phyloP scores from a whole-genome alignment of 2,888 invertebrate genomes.

The Scotopteryx bipunctaria region DNA sequence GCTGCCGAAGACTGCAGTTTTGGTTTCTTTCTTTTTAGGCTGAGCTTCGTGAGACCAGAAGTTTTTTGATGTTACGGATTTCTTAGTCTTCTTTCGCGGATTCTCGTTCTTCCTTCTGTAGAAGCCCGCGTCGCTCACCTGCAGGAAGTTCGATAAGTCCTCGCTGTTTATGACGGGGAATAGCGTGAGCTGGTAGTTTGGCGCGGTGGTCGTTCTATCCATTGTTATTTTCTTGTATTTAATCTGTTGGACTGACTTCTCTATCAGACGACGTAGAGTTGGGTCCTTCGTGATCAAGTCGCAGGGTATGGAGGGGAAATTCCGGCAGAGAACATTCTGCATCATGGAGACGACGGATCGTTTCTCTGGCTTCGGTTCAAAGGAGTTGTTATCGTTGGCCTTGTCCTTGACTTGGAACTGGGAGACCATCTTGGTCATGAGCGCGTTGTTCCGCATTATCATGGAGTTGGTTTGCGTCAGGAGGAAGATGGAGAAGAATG shows the following conservation, averaged over 20 bases:
- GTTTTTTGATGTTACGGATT: constrained; percentile 25
- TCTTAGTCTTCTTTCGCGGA: constrained; percentile 27
- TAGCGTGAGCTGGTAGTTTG: constrained; percentile 48
- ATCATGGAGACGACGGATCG: constrained; percentile 54
- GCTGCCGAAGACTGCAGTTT: constrained; percentile 48
- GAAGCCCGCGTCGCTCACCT: constrained; percentile 48
- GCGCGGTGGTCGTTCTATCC: constrained; percentile 50
- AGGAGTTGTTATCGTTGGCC: constrained; percentile 36
- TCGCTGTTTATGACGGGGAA: constrained; percentile 65
- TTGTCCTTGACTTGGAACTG: constrained; percentile 64
- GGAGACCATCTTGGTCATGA: constrained; percentile 70
- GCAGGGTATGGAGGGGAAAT: constrained; percentile 71
- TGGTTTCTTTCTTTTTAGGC: constrained; percentile 33
- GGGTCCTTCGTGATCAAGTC: constrained; percentile 60
- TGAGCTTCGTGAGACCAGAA: constrained; percentile 39
- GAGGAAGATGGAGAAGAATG: constrained; percentile 34
- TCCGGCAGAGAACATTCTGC: constrained; percentile 69
- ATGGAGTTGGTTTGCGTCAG: constrained; percentile 42
- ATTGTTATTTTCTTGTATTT: constrained; percentile 56
- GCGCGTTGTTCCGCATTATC: constrained; percentile 68
- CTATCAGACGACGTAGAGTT: constrained; percentile 57
- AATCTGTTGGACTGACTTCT: constrained; percentile 66
- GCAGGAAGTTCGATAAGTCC: constrained; percentile 61
- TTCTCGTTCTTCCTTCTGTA: constrained; percentile 34
- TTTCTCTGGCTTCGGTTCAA: constrained; percentile 27